Evolutionary conservation across 1,140 invertebrate species (phyloP).

Genomic region (Calliopsis andreniformis): DNA sequence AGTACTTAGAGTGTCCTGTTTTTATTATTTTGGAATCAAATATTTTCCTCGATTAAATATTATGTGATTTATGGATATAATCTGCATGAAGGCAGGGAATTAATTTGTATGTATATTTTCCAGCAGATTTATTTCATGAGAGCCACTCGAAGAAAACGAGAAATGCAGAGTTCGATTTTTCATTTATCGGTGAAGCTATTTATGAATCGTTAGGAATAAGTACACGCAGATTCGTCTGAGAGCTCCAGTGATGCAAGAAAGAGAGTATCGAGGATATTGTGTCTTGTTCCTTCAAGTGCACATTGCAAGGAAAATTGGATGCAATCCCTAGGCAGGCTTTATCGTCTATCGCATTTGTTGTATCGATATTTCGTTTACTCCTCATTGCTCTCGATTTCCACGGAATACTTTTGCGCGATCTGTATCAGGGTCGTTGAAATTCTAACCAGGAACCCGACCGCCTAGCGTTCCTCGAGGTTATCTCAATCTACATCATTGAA

Average conservation of each 20-base stretch:
- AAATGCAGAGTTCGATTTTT: no score
- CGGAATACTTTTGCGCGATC: slow-evolving; percentile 13
- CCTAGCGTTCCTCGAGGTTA: neutral
- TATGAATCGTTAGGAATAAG: no score
- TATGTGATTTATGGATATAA: no score
- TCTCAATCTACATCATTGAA: neutral
- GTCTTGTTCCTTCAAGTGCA: neutral
- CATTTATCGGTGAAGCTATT: no score
- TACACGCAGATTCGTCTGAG: neutral
- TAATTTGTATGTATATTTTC: no score
- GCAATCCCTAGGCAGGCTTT: slow-evolving; percentile 25
- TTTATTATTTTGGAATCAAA: no score
- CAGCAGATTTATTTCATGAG: no score
- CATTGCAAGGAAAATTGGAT: slow-evolving; percentile 31
- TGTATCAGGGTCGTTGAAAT: slow-evolving; percentile 19
- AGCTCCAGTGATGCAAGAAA: neutral
- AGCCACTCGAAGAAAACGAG: no score
- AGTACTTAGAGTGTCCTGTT: no score
- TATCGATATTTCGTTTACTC: slow-evolving; percentile 22
- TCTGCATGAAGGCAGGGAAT: no score
- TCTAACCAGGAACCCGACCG: neutral
- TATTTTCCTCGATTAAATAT: no score
- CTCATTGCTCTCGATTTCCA: slow-evolving; percentile 25
- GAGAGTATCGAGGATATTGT: neutral
- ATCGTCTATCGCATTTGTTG: slow-evolving; percentile 30